Evolutionary conservation across 2,113 vertebrate species (phyloP), one percentile per base, ranked within the genome.

Genomic region (Tursiops truncatus): DNA sequence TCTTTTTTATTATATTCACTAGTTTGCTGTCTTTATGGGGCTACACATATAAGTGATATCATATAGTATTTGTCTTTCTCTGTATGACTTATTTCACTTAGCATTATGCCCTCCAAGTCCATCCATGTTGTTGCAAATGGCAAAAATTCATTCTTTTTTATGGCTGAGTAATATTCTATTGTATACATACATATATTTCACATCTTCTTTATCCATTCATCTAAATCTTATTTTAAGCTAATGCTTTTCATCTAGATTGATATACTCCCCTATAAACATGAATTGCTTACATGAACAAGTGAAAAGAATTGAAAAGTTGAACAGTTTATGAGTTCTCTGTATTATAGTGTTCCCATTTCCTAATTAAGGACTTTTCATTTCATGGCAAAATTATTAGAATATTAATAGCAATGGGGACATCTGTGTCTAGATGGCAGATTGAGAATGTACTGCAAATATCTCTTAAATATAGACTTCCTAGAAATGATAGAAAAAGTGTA

Each of bases 401-500:
- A 41, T 73, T 53, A 79, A 20, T 28, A 74, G 31, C n/a, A 56
- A 20, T 91, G 44, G 80, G 12, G 4, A 47, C 21, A 80, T 89
- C 53, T 81, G 15, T 82, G 9, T 92, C 38, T 93, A 80, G 18
- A 33, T 28, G 17, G 17, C 20, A 93, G 10, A 68, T 70, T 83
- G 33, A 89, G 0, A 41, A 67, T n/a, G 77, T 17, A 26, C 13
- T 86, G 18, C 38, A 86, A 58, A 92, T 50, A 67, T 44, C 4
- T 88, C 3, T 58, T 77, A 83, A 73, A 58, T 82, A 90, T 4
- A 38, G 17, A 83, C 56, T 96, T 65, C 2, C 7, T 96, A 81
- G n/a, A 92, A 92, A 91, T 74, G 18, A 62, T 41, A 91, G 56
- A 91, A 91, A 79, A 91, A 18, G 33, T 36, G 68, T 76, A 83